Conservation (phyloP, 2,888 invertebrate genomes). For the Gymnocheta viridis region DNA sequence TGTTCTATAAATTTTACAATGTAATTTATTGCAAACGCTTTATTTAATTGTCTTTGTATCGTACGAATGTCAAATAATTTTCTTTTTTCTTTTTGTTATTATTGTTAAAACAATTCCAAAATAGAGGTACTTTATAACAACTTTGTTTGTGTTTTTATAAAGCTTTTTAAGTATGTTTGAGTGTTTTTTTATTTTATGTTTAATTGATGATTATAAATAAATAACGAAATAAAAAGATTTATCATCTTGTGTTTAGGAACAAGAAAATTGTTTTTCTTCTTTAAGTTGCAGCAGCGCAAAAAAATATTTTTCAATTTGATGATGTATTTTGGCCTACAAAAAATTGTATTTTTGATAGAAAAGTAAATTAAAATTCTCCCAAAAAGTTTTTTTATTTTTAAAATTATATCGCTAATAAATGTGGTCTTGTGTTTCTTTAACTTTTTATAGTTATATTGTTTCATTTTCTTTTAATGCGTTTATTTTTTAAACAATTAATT, state of each 20-base stretch:
- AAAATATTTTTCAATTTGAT: background rate
- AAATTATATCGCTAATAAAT: background rate
- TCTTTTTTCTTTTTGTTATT: conserved; percentile 53
- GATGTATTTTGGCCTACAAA: background rate
- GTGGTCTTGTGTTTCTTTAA: background rate
- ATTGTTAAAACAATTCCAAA: conserved; percentile 3
- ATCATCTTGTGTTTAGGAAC: conserved; percentile 47
- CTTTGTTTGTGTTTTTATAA: conserved; percentile 22
- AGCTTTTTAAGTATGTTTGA: background rate
- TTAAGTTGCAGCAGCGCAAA: background rate
- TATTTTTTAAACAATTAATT: background rate
- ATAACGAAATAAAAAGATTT: conserved; percentile 37
- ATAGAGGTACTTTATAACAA: conserved; percentile 30
- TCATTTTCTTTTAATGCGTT: background rate
- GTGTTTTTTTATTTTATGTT: background rate
- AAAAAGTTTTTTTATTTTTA: background rate
- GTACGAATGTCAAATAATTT: conserved; percentile 70
- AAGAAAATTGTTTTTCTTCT: conserved; percentile 41
- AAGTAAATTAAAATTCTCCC: background rate
- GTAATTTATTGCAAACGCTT: conserved; percentile 78
- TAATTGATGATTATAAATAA: background rate
- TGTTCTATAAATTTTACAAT: conserved; percentile 27
- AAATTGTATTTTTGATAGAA: background rate
- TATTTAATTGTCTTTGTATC: conserved; percentile 75
- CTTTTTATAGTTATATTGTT: background rate